phyloP scores from a whole-genome alignment of 2,113 vertebrate species.

The Notarius lentiginosus region DNA sequence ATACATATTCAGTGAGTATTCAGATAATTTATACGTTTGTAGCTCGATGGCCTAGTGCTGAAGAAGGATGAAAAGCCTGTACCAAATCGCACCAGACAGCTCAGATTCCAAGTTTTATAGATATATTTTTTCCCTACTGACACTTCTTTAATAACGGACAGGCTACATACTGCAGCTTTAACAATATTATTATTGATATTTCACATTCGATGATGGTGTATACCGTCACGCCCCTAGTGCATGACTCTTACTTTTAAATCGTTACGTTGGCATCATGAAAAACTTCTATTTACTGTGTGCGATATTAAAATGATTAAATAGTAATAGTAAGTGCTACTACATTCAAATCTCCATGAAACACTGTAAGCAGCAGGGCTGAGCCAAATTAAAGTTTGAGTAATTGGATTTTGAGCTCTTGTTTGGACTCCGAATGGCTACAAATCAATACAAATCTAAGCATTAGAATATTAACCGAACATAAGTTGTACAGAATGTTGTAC shows the following conservation, averaged over 20 bases:
- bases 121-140: not conserved
- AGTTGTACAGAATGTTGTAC: not conserved
- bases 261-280: not conserved
- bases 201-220: not conserved
- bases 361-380: not conserved
- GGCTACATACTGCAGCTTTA: constrained; percentile 6
- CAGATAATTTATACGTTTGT: not conserved
- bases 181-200: not conserved
- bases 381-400: constrained; percentile 13
- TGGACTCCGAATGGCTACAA: constrained; percentile 2
- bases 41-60: not conserved
- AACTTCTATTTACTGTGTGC: not conserved
- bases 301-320: constrained; percentile 8
- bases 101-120: not conserved
- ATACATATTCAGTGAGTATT: not conserved
- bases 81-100: not conserved
- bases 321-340: not conserved
- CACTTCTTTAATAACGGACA: not conserved
- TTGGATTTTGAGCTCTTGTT: constrained; percentile 2
- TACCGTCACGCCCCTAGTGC: not conserved
- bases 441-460: constrained; percentile 25
- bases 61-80: not conserved
- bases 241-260: not conserved
- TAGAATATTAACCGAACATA: constrained; percentile 18
- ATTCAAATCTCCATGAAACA: not conserved